Base-by-base conservation (phyloP, 2,888 invertebrate species). In the Heliconius ethilla region DNA sequence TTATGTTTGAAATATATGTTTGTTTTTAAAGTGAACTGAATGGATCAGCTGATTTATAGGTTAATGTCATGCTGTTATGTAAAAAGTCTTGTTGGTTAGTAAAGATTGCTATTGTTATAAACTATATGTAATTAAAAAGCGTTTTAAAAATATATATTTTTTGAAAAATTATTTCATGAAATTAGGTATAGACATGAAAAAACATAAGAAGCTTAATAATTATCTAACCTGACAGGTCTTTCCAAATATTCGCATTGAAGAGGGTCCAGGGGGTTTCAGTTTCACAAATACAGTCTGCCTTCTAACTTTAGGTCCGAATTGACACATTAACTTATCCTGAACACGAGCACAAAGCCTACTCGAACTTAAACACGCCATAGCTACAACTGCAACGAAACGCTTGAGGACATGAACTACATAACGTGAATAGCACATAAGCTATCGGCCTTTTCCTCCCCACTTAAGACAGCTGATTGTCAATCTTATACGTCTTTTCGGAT, bases 311-410 rank as follows among this genome's bases (percentile, higher is more conserved):
- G 95, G 95, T 95, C 96, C 96, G 91, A 96, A 96, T 95, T 96
- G 96, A 96, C 97, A 97, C 96, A 97, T 94, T 91, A 95, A 95
- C 96, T 97, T 97, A 95, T 97, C 96, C 91, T 95, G 95, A 92
- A 96, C 96, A 95, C 97, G 96, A 95, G 96, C 96, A 96, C 97
- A 97, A 94, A 97, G 95, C 95, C 97, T 96, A 95, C 96, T 96
- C 95, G 97, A 96, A 95, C 96, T 96, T 96, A 96, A 95, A 96
- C 96, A 96, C 96, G 97, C 97, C 97, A 97, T 97, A 95, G 96
- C 96, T 95, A 95, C 95, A 95, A 96, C 96, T 95, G 96, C 95
- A 96, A 95, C 96, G 95, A 95, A 93, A 92, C 92, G 93, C 93
- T 94, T 90, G 91, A 92, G 90, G 89, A 95, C 92, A 92, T 93